These are phyloP conservation scores for Nomada ferruginata DNA, from an alignment of 2,888 invertebrate species.

Conservation along the genomic window DNA sequence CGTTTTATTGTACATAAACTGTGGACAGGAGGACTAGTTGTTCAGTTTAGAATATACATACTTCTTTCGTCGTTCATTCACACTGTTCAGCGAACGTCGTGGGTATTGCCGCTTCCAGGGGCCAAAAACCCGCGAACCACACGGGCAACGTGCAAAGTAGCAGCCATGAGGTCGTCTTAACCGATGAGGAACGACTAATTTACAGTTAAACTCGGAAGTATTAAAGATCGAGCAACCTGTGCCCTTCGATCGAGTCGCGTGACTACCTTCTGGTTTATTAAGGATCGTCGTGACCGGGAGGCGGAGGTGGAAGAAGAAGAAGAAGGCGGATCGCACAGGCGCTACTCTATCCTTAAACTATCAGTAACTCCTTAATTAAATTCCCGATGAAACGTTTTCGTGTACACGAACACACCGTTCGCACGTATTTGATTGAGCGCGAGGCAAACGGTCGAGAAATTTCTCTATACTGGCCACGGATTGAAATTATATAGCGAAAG, in stretches of 20 bases:
- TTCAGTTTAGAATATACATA: background rate
- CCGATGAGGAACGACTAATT: background rate
- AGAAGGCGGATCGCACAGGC: constrained; percentile 37
- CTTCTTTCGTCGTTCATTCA: background rate
- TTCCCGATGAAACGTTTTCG: constrained; percentile 61
- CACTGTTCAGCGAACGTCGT: constrained; percentile 14
- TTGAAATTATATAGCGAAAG: background rate
- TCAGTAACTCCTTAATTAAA: constrained; percentile 67
- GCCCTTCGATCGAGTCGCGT: constrained; percentile 35
- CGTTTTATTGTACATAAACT: constrained; percentile 34
- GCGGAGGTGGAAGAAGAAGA: constrained; percentile 31
- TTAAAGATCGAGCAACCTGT: constrained; percentile 3
- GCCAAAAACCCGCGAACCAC: constrained; percentile 40
- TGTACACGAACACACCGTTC: constrained; percentile 54
- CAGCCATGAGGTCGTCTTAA: constrained; percentile 58
- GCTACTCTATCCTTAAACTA: constrained; percentile 64
- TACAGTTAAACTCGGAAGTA: background rate
- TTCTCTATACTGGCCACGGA: background rate
- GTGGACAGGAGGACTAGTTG: background rate
- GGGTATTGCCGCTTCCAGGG: constrained; percentile 5
- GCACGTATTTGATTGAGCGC: background rate
- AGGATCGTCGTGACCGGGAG: background rate
- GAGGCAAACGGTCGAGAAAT: background rate
- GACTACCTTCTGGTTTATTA: constrained; percentile 23
- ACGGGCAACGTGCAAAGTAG: constrained; percentile 80